phyloP scores from a whole-genome alignment of 1,140 invertebrate species.

The Drosophila kikkawai region DNA sequence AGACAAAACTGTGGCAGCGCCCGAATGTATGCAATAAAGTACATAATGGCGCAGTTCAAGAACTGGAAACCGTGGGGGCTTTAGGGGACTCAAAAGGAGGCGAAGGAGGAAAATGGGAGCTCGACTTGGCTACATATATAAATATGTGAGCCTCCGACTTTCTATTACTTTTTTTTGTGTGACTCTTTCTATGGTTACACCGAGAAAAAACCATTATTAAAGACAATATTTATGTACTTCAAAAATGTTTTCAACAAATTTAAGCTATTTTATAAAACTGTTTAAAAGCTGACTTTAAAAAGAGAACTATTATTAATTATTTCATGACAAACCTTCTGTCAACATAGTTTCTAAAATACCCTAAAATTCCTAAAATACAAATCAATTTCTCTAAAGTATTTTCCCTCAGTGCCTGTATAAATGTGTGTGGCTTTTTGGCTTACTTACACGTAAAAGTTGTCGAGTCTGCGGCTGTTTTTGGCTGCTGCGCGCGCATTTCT shows the following conservation, averaged over 20 bases:
- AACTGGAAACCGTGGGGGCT: slow-evolving; percentile 59
- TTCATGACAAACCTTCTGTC: too few relatives aligned
- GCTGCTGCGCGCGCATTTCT: slow-evolving; percentile 78
- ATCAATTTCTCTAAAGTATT: not conserved
- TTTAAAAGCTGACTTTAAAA: too few relatives aligned
- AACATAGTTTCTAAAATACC: not conserved
- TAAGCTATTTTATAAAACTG: too few relatives aligned
- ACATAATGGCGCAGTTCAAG: slow-evolving; percentile 81
- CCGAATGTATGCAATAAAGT: slow-evolving; percentile 82
- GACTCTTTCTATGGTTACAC: slow-evolving; percentile 22
- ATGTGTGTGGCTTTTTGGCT: slow-evolving; percentile 62
- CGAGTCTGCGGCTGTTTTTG: slow-evolving; percentile 60
- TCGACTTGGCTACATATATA: slow-evolving; percentile 25
- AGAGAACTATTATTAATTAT: not conserved
- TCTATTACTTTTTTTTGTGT: slow-evolving; percentile 74
- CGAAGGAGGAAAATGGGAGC: slow-evolving; percentile 34
- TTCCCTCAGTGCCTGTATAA: slow-evolving; percentile 21
- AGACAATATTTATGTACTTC: not conserved
- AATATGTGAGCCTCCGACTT: slow-evolving; percentile 56
- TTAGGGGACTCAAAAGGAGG: not conserved
- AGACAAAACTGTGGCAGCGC: slow-evolving; percentile 67
- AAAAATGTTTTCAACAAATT: too few relatives aligned
- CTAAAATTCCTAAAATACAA: too few relatives aligned
- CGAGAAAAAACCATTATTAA: not conserved
- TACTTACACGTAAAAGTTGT: slow-evolving; percentile 61